phyloP scores from a whole-genome alignment of 2,888 invertebrate genomes.

The Trissoscelio sp. region DNA sequence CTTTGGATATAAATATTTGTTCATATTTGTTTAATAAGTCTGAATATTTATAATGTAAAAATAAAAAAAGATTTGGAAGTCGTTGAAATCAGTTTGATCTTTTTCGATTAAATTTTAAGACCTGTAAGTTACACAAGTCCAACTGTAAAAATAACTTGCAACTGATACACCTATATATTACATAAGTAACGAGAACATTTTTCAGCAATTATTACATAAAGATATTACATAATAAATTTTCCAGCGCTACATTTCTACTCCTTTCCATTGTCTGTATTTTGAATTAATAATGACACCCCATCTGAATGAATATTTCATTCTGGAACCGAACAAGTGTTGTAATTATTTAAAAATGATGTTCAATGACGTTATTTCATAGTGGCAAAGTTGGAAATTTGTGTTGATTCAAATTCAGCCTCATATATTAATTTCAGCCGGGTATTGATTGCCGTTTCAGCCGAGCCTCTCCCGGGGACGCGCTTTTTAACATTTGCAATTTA shows the following conservation, averaged over 20 bases:
- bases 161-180: not conserved
- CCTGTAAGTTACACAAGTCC: not conserved
- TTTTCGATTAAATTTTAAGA: too few relatives aligned
- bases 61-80: too few relatives aligned
- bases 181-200: not conserved
- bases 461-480: conserved; percentile 15
- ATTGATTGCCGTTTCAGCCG: conserved; percentile 40
- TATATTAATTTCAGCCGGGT: conserved; percentile 36
- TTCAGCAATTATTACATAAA: conserved; percentile 4
- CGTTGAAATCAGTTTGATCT: too few relatives aligned
- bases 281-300: conserved; percentile 17
- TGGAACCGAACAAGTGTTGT: conserved; percentile 21
- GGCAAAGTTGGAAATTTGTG: conserved; percentile 13
- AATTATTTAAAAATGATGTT: conserved; percentile 32
- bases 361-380: conserved; percentile 6
- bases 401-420: conserved; percentile 23
- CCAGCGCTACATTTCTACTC: not conserved
- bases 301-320: conserved; percentile 24
- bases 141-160: not conserved
- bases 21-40: not conserved
- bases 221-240: not conserved
- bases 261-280: conserved; percentile 3
- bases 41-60: too few relatives aligned
- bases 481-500: conserved; percentile 44
- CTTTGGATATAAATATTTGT: not conserved